These are phyloP conservation scores for Podarcis siculus DNA, from an alignment of 2,797 vertebrate genomes.

Conservation along the genomic window DNA sequence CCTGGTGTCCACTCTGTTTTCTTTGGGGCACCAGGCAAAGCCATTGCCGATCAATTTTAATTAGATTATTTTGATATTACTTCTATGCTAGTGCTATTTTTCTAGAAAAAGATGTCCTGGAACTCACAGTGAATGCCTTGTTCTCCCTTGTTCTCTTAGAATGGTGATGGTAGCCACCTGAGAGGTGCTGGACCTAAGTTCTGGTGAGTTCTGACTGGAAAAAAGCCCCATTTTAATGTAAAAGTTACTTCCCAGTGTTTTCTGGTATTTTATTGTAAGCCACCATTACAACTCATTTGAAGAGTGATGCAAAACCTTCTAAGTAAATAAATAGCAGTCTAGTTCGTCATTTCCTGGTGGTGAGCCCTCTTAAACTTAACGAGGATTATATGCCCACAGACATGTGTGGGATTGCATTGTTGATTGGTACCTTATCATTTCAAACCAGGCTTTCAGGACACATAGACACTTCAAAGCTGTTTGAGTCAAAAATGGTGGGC, in stretches of 20 bases:
- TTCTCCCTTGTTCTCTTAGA: too few relatives aligned
- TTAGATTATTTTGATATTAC: not conserved
- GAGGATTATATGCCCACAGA: too few relatives aligned
- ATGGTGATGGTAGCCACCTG: too few relatives aligned
- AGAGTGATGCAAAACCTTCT: not conserved
- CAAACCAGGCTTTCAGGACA: not conserved
- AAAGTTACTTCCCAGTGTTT: not conserved
- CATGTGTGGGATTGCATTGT: not conserved
- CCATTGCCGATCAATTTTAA: not conserved
- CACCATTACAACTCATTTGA: not conserved
- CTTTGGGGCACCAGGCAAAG: too few relatives aligned
- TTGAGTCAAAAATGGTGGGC: not conserved
- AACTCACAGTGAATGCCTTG: too few relatives aligned
- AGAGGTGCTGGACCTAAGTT: too few relatives aligned
- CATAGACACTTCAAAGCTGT: not conserved
- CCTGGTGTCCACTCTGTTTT: not conserved
- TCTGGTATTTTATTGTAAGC: not conserved
- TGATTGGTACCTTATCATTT: conserved; percentile 4
- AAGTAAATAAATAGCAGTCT: not conserved
- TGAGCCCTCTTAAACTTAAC: too few relatives aligned
- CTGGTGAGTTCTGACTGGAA: too few relatives aligned
- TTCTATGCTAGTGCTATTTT: too few relatives aligned
- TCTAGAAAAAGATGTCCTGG: too few relatives aligned
- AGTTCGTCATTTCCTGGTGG: too few relatives aligned
- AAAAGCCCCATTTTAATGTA: too few relatives aligned